These are phyloP conservation scores for Trichogramma dendrolimi DNA, from an alignment of 2,888 invertebrate species.

Conservation along the genomic window DNA sequence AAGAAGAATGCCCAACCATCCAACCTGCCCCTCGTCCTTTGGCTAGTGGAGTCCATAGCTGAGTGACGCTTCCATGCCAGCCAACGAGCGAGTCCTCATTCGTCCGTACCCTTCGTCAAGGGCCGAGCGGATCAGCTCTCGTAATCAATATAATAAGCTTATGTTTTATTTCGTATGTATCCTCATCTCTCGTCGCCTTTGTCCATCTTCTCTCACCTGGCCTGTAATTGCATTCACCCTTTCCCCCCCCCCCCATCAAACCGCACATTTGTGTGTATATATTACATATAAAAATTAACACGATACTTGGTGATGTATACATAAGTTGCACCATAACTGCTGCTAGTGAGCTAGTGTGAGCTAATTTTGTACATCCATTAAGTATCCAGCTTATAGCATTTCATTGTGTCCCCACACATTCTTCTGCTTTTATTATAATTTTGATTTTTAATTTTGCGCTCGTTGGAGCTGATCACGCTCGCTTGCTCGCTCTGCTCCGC, in stretches of 20 bases:
- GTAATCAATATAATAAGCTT: too few relatives aligned
- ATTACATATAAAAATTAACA: too few relatives aligned
- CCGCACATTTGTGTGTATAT: too few relatives aligned
- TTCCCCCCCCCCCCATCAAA: too few relatives aligned
- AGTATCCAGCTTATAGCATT: too few relatives aligned
- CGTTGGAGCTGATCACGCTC: conserved; percentile 15
- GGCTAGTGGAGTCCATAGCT: conserved; percentile 48
- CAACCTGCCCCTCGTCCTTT: not conserved
- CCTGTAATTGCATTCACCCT: not conserved
- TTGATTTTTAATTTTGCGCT: not conserved
- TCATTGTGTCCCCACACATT: too few relatives aligned
- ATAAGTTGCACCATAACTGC: too few relatives aligned
- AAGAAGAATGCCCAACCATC: not conserved
- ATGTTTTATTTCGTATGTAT: too few relatives aligned
- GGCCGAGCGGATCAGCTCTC: conserved; percentile 23
- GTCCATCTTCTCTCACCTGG: not conserved
- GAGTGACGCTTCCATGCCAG: conserved; percentile 51
- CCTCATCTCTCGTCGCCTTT: not conserved
- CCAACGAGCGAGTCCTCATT: conserved; percentile 48
- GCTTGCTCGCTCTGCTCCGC: conserved; percentile 14
- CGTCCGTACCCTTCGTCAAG: conserved; percentile 39
- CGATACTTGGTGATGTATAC: too few relatives aligned
- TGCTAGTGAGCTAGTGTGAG: too few relatives aligned
- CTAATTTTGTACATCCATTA: too few relatives aligned
- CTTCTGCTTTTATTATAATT: too few relatives aligned